These are phyloP conservation scores for Poecile atricapillus DNA, from an alignment of 2,113 vertebrate species.

Conservation along the genomic window DNA sequence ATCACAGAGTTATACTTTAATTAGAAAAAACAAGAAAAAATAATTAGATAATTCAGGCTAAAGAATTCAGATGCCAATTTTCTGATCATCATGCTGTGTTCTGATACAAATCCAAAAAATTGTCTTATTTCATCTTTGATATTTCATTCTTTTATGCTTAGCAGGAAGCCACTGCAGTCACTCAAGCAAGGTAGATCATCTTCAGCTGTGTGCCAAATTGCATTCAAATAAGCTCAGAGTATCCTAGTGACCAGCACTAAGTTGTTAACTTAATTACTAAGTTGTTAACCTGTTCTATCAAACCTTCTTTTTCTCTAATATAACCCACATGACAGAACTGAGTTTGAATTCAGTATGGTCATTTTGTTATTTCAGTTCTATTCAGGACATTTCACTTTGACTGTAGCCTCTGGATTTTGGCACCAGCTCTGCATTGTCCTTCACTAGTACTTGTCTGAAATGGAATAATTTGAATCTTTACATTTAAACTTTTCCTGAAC, in stretches of 20 bases:
- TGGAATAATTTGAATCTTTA: not conserved
- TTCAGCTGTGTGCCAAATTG: not conserved
- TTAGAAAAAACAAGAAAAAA: not conserved
- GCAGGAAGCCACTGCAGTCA: not conserved
- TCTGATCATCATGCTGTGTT: not conserved
- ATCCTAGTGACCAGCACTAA: not conserved
- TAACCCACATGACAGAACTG: accelerated
- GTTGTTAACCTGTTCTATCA: not conserved
- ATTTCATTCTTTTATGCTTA: not conserved
- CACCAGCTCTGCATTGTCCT: not conserved
- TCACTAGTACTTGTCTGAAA: not conserved
- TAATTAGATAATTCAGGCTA: not conserved
- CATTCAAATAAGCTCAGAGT: not conserved
- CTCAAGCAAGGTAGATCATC: not conserved
- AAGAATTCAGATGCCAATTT: not conserved
- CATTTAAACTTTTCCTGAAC: not conserved
- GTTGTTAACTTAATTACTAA: not conserved
- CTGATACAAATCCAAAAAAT: not conserved
- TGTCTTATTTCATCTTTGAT: not conserved
- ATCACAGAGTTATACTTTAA: not conserved
- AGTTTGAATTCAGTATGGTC: not conserved
- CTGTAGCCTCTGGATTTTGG: not conserved
- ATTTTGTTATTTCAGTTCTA: not conserved
- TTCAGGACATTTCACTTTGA: not conserved
- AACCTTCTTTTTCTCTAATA: not conserved